Conservation (phyloP, 2,888 invertebrate species). For the Synergus japonicus region DNA sequence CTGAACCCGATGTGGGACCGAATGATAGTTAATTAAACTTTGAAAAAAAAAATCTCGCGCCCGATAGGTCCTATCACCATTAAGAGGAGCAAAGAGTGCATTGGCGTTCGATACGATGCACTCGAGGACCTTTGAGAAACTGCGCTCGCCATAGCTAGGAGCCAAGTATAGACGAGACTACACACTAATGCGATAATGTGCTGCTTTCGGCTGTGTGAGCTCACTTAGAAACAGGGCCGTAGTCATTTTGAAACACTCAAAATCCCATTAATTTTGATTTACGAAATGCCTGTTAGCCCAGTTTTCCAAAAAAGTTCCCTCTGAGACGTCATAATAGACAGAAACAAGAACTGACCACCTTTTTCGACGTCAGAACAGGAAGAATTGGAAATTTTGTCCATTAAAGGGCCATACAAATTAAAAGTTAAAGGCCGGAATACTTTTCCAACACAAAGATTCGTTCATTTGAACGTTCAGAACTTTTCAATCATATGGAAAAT, state of each 20-base stretch:
- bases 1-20: constrained; percentile 29
- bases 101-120: constrained; percentile 69
- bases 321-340: no score
- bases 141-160: constrained; percentile 65
- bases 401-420: no score
- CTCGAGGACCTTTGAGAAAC: constrained; percentile 73
- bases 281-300: no score
- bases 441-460: no score
- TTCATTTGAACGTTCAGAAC: no score
- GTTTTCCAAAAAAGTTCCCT: no score
- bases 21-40: constrained; percentile 13
- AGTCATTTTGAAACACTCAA: neutral
- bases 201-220: neutral
- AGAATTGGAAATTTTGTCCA: no score
- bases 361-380: no score
- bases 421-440: no score
- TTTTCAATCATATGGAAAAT: no score
- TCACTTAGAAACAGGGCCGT: neutral
- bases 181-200: neutral
- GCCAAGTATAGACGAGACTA: constrained; percentile 71
- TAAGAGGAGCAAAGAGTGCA: constrained; percentile 50
- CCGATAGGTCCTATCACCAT: constrained; percentile 48
- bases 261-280: neutral
- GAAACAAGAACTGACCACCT: no score
- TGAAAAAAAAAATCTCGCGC: constrained; percentile 7